phyloP scores from a whole-genome alignment of 2,113 vertebrate species.

The Nymphicus hollandicus region DNA sequence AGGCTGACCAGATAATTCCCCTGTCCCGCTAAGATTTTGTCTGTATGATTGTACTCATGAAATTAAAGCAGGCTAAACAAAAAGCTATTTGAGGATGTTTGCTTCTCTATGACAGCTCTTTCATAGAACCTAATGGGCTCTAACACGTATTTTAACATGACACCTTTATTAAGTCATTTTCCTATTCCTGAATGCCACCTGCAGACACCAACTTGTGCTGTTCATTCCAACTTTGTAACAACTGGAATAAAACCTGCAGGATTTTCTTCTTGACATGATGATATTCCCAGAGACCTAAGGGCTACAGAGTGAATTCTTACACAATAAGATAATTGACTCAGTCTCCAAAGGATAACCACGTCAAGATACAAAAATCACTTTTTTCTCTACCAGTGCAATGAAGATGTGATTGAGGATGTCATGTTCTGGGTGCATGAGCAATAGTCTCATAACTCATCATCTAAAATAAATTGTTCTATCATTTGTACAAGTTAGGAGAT shows the following conservation, averaged over 20 bases:
- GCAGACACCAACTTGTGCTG: not conserved
- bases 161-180: not conserved
- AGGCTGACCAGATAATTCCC: not conserved
- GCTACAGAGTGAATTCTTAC: not conserved
- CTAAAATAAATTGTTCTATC: conserved; percentile 64
- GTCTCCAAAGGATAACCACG: conserved; percentile 45
- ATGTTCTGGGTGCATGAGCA: conserved; percentile 25
- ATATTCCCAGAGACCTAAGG: not conserved
- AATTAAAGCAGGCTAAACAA: not conserved
- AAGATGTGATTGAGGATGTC: conserved; percentile 56
- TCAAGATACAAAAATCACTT: conserved; percentile 11
- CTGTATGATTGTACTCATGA: not conserved
- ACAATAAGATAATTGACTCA: conserved; percentile 18
- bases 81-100: not conserved
- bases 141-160: fast-evolving
- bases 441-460: conserved; percentile 44
- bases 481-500: conserved; percentile 56
- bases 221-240: not conserved
- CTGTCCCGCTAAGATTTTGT: not conserved
- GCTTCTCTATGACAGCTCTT: not conserved
- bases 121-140: not conserved
- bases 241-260: not conserved
- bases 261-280: not conserved
- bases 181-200: not conserved
- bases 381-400: not conserved